A percentile compares a stretch with the other conserved stretches of the same genome.
These are phyloP conservation scores for Bettongia penicillata DNA, from an alignment of 2,113 vertebrate genomes.

Conservation along the genomic window DNA sequence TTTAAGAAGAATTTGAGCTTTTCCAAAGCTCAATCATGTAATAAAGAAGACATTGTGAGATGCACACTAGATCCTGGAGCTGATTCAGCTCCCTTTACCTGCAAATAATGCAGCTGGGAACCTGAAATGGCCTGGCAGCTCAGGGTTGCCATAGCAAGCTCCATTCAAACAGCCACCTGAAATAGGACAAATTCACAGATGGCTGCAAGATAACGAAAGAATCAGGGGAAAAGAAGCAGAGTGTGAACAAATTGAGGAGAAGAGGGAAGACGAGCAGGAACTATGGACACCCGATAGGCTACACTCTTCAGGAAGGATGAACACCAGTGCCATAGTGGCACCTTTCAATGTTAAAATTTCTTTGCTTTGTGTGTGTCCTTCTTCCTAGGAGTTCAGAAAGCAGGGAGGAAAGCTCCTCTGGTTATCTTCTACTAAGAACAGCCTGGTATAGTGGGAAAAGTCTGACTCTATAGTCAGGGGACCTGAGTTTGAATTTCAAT, in stretches of 20 bases:
- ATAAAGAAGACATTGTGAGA: not conserved
- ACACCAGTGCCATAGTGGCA: not conserved
- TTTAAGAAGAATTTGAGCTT: not conserved
- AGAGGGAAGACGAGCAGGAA: not conserved
- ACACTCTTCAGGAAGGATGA: not conserved
- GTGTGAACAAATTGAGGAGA: not conserved
- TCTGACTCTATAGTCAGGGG: not conserved
- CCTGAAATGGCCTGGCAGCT: not conserved
- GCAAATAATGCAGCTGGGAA: not conserved
- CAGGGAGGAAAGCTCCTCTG: not conserved
- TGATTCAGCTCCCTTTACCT: accelerated
- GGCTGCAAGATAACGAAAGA: not conserved
- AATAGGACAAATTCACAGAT: not conserved
- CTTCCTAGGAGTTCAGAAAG: conserved; percentile 34
- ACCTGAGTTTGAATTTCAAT: not conserved
- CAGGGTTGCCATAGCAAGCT: not conserved
- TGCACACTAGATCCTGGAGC: conserved; percentile 11
- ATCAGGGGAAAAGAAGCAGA: accelerated
- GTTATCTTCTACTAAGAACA: not conserved
- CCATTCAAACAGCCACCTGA: not conserved
- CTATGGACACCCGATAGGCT: not conserved
- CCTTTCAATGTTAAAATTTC: not conserved
- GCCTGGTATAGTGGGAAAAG: not conserved
- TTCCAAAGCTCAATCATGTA: not conserved
- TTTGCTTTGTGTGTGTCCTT: not conserved